Conservation (phyloP, 2,797 vertebrate species). For the Botia kubotai region DNA sequence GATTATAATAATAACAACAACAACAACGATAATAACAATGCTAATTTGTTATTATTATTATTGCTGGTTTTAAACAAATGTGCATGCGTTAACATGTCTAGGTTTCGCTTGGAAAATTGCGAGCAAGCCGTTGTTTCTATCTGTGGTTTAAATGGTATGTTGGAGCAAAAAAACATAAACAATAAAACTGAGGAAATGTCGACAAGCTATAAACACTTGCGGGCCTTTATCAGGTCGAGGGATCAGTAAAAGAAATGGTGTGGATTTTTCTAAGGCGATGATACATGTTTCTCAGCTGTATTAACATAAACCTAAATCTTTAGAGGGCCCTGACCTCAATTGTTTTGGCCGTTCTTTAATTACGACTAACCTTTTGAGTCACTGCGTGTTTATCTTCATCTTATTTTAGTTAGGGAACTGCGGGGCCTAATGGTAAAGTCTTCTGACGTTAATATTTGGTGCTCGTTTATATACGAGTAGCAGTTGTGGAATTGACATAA, state of each 20-base stretch:
- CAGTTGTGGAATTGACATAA: conserved; percentile 13
- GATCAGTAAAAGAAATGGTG: too few relatives aligned
- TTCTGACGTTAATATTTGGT: conserved; percentile 3
- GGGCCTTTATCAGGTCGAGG: background rate
- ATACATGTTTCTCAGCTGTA: background rate
- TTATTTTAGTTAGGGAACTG: background rate
- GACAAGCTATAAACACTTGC: background rate
- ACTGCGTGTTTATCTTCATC: background rate
- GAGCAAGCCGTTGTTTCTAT: background rate
- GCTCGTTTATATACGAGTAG: background rate
- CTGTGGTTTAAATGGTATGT: background rate
- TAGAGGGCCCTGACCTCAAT: background rate
- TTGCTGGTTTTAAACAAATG: too few relatives aligned
- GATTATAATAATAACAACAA: too few relatives aligned
- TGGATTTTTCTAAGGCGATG: background rate
- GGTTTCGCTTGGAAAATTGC: background rate
- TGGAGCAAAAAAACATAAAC: background rate
- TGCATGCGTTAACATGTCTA: background rate
- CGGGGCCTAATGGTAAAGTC: background rate
- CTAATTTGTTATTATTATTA: background rate
- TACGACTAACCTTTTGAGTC: background rate
- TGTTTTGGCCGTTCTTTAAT: background rate
- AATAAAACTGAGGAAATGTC: background rate
- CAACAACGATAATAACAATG: too few relatives aligned
- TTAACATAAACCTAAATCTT: background rate